These are phyloP conservation scores for Zoanthus sociatus DNA, from an alignment of 92 coral and sea anemone species.

Conservation along the genomic window DNA sequence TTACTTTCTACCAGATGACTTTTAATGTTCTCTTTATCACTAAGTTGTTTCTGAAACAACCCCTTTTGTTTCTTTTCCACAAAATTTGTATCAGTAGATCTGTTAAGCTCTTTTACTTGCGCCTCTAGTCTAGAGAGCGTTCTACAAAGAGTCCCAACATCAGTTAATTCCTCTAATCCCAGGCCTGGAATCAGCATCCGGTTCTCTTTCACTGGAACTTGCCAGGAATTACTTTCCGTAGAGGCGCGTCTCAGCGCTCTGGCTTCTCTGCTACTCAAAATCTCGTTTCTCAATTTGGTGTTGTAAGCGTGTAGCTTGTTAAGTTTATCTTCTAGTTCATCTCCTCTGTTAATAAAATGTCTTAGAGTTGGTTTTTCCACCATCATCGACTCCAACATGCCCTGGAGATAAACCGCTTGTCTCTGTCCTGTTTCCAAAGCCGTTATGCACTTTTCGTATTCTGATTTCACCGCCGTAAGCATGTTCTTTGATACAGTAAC, in stretches of 20 bases:
- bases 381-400: slow-evolving; percentile 83
- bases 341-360: slow-evolving; percentile 80
- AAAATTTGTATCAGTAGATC: slow-evolving; percentile 72
- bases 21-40: slow-evolving; percentile 71
- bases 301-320: slow-evolving; percentile 67
- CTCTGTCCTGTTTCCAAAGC: slow-evolving; percentile 92
- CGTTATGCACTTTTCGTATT: slow-evolving; percentile 82
- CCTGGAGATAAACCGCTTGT: slow-evolving; percentile 82
- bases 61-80: slow-evolving; percentile 75
- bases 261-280: slow-evolving; percentile 59
- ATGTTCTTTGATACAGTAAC: slow-evolving; percentile 82
- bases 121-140: slow-evolving; percentile 69
- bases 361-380: slow-evolving; percentile 84
- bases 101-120: slow-evolving; percentile 71
- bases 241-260: slow-evolving; percentile 62
- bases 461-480: slow-evolving; percentile 84
- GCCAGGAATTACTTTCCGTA: slow-evolving; percentile 68
- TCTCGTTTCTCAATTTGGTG: slow-evolving; percentile 61
- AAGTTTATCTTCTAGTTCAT: slow-evolving; percentile 85
- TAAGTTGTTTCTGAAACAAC: slow-evolving; percentile 75
- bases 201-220: slow-evolving; percentile 62
- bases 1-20: slow-evolving; percentile 55
- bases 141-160: slow-evolving; percentile 71
- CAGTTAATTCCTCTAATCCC: slow-evolving; percentile 78
- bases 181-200: slow-evolving; percentile 84